Evolutionary conservation across 1,140 invertebrate species (phyloP), one percentile per base, ranked within the genome.

Genomic region (Steinernema feltiae): DNA sequence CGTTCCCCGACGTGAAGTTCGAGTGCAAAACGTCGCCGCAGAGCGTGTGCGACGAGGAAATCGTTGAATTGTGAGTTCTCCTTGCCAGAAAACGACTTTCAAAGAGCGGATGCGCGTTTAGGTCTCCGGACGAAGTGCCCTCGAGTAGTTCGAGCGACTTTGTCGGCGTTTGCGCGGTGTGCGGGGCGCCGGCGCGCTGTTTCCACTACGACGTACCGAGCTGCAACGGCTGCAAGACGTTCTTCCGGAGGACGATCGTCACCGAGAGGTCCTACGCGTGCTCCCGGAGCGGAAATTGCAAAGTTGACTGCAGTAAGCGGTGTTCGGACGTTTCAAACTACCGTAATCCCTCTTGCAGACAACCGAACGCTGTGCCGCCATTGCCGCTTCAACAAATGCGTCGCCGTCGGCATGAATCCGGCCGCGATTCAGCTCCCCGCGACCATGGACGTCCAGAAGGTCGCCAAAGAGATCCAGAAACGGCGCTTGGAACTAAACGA

Each of bases 11-110:
- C 2, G 53, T 63, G 15, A 63, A 63, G 24, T n/a, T 17, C 15
- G 53, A 63, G 24, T 63, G 53, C 24, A 63, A 63, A 63, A 63
- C 53, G 24, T 63, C 53, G 15, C 53, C 53, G 53, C 53, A 63
- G 24, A 63, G 53, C 53, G 53, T 63, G 12, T 63, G 53, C 24
- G 53, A 63, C 3, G 53, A 63, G 24, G 53, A 63, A 27, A 27
- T 63, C 53, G 53, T 63, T 27, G 53, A 63, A 63, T 21, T 63
- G 53, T 63, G 24, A 27, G 53, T 63, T 27, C n/a, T 46, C 7
- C 7, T 46, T 46, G 7, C n/a, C n/a, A 7, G 53, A 7, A 15
- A n/a, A 63, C 7, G 24, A 21, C 7, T 63, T 15, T 15, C 53
- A 63, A n/a, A 15, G 53, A 63, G n/a, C n/a, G n/a, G n/a, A n/a